Percentiles rank a stretch among this genome's conserved stretches.
Conservation (phyloP, 2,113 vertebrate species). For the Campylomormyrus tamandua region DNA sequence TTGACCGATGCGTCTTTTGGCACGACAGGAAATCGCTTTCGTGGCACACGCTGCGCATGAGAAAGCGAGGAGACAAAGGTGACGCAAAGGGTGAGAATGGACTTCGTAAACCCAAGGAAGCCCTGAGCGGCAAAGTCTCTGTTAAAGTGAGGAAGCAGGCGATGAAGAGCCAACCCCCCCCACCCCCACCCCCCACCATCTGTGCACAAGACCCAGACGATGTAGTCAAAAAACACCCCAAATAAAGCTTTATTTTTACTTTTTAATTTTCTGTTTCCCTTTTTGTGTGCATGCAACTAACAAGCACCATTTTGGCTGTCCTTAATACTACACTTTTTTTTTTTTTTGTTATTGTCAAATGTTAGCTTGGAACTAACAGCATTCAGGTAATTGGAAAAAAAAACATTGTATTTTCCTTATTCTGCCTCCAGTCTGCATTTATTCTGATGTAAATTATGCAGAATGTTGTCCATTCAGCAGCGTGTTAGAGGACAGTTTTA, state of each 20-base stretch:
- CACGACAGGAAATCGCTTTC: slow-evolving; percentile 99
- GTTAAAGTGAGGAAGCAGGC: slow-evolving; percentile 93
- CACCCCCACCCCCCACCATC: neutral
- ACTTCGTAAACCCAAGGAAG: slow-evolving; percentile 88
- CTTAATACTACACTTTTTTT: neutral
- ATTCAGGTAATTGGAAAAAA: neutral
- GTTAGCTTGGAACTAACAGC: neutral
- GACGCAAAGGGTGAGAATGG: slow-evolving; percentile 76
- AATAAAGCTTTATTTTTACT: neutral
- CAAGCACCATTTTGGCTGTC: neutral
- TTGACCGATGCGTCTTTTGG: slow-evolving; percentile 71
- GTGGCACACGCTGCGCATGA: slow-evolving; percentile 97
- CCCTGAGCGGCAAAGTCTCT: slow-evolving; percentile 82
- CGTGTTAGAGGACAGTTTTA: slow-evolving; percentile 1
- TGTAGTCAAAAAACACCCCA: neutral
- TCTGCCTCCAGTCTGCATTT: neutral
- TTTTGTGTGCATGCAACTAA: slow-evolving; percentile 23
- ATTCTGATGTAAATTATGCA: neutral
- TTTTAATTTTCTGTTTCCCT: neutral
- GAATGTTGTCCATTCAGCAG: neutral
- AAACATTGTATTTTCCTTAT: neutral
- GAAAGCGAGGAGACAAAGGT: slow-evolving; percentile 92
- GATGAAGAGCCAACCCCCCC: slow-evolving; percentile 13
- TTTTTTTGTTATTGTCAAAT: neutral
- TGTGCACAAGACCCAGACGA: slow-evolving; percentile 23